These are phyloP conservation scores for Diarsia rubi DNA, from an alignment of 2,888 invertebrate species.

Conservation along the genomic window DNA sequence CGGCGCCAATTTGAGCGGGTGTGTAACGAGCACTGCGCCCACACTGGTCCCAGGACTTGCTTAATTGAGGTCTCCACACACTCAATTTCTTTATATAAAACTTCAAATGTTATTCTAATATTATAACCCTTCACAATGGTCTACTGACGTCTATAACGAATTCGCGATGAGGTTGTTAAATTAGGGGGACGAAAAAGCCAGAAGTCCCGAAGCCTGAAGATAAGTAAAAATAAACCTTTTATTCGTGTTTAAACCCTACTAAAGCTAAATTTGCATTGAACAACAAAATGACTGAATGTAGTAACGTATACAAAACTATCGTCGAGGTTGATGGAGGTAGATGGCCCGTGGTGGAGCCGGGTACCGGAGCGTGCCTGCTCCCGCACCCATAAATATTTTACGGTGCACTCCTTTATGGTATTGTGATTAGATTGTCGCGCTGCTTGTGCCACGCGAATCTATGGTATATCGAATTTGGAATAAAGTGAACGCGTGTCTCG, in stretches of 20 bases:
- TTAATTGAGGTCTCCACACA: slow-evolving; percentile 81
- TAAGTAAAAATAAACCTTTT: slow-evolving; percentile 48
- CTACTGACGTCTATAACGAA: neutral
- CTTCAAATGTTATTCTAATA: slow-evolving; percentile 64
- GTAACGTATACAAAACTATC: slow-evolving; percentile 62
- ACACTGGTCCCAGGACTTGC: slow-evolving; percentile 81
- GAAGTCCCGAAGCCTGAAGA: neutral
- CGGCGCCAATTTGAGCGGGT: slow-evolving; percentile 84
- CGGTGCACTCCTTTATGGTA: slow-evolving; percentile 85
- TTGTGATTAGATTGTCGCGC: slow-evolving; percentile 86
- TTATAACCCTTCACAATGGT: slow-evolving; percentile 32
- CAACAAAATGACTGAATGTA: slow-evolving; percentile 56
- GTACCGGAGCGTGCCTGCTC: slow-evolving; percentile 84
- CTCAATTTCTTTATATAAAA: slow-evolving; percentile 79
- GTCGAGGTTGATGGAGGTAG: slow-evolving; percentile 71
- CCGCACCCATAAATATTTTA: slow-evolving; percentile 86
- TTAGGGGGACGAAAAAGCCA: neutral
- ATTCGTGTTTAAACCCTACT: slow-evolving; percentile 53
- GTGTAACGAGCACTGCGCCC: slow-evolving; percentile 82
- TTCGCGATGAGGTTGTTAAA: slow-evolving; percentile 4
- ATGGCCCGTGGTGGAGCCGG: slow-evolving; percentile 73
- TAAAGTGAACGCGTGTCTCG: slow-evolving; percentile 74
- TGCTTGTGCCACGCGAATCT: slow-evolving; percentile 78
- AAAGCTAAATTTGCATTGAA: slow-evolving; percentile 60
- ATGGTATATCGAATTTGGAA: slow-evolving; percentile 83